These are phyloP conservation scores for Synaphobranchus kaupii DNA, from an alignment of 2,797 vertebrate genomes.

Conservation along the genomic window DNA sequence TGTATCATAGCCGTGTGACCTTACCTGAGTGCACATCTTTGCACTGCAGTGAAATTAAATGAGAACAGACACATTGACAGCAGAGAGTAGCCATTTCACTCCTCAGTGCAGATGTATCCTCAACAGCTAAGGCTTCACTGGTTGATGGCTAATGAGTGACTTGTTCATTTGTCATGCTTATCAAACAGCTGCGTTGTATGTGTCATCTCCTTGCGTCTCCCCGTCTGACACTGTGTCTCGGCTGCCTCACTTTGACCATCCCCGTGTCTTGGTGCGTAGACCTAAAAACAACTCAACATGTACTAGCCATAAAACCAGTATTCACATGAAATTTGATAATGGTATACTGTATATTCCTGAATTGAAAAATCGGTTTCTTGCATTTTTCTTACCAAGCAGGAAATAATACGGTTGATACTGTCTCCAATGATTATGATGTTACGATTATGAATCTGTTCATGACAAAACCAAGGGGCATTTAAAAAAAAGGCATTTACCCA, in stretches of 20 bases:
- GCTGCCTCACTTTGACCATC: constrained; percentile 55
- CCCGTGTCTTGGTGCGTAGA: constrained; percentile 61
- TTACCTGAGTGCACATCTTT: constrained; percentile 30
- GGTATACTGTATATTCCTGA: not conserved
- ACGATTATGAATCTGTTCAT: constrained; percentile 15
- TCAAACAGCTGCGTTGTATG: constrained; percentile 69
- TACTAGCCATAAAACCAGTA: constrained; percentile 14
- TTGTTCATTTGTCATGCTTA: constrained; percentile 72
- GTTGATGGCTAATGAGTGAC: constrained; percentile 70
- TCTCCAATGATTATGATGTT: constrained; percentile 44
- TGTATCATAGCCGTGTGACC: constrained; percentile 50
- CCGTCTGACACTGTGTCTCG: constrained; percentile 58
- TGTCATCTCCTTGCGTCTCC: constrained; percentile 65
- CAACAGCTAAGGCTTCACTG: constrained; percentile 52
- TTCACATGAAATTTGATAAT: not conserved
- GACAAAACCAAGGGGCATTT: constrained; percentile 22
- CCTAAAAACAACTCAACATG: constrained; percentile 56
- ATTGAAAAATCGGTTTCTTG: constrained; percentile 25
- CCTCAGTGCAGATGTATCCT: constrained; percentile 38
- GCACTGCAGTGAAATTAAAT: constrained; percentile 31
- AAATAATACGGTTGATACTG: constrained; percentile 37
- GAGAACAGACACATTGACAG: constrained; percentile 28
- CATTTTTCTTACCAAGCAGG: constrained; percentile 40
- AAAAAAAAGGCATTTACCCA: not conserved
- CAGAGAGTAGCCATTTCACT: constrained; percentile 7